These are phyloP conservation scores for Enoplosus armatus DNA, from an alignment of 2,797 vertebrate species.

Conservation along the genomic window DNA sequence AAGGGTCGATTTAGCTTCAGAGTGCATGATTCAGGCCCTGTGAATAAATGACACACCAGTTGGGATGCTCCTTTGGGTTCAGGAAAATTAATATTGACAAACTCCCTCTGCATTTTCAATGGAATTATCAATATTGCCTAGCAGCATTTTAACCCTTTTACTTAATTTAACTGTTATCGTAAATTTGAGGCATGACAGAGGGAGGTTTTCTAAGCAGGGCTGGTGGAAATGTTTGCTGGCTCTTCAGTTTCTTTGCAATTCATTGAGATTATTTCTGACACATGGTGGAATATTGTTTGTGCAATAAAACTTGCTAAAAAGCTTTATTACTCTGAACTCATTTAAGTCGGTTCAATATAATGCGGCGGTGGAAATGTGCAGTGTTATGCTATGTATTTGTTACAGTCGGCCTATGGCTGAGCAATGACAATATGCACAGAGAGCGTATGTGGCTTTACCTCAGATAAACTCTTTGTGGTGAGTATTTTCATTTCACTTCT, in stretches of 20 bases:
- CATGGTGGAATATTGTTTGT: slow-evolving; percentile 68
- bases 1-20: slow-evolving; percentile 82
- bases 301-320: slow-evolving; percentile 75
- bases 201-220: slow-evolving; percentile 64
- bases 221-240: slow-evolving; percentile 64
- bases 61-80: slow-evolving; percentile 86
- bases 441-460: slow-evolving; percentile 36
- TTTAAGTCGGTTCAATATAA: slow-evolving; percentile 66
- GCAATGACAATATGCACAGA: slow-evolving; percentile 21
- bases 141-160: slow-evolving; percentile 89
- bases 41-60: slow-evolving; percentile 87
- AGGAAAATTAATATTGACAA: slow-evolving; percentile 91
- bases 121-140: slow-evolving; percentile 89
- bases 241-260: slow-evolving; percentile 71
- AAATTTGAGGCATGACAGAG: slow-evolving; percentile 81
- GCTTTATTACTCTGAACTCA: slow-evolving; percentile 70
- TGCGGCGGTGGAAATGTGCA: slow-evolving; percentile 49
- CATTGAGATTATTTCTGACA: slow-evolving; percentile 74
- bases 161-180: slow-evolving; percentile 88
- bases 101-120: slow-evolving; percentile 86
- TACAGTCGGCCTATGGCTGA: slow-evolving; percentile 38
- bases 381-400: slow-evolving; percentile 43
- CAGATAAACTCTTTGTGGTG: slow-evolving; percentile 49
- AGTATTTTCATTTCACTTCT: slow-evolving; percentile 63
- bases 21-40: slow-evolving; percentile 81